Evolutionary conservation across 1,140 invertebrate genomes (phyloP).

Genomic region (Conus betulinus): DNA sequence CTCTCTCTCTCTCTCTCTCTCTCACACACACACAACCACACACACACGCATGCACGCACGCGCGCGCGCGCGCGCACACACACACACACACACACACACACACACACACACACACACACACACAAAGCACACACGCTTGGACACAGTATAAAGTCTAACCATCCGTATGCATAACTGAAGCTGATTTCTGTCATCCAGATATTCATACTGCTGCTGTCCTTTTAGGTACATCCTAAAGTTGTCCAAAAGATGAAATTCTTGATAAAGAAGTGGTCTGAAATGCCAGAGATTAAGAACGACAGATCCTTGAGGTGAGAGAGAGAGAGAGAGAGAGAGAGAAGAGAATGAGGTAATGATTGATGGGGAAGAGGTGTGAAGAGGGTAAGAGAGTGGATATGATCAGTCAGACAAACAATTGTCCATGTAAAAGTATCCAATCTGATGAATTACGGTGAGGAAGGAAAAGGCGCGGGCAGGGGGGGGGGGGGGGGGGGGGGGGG

Average conservation of each 20-base stretch:
- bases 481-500: no score
- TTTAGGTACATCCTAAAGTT: conserved; percentile 80
- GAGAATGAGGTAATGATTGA: background rate
- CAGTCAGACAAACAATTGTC: no score
- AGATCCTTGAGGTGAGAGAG: background rate
- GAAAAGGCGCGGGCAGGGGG: no score
- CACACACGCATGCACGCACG: background rate
- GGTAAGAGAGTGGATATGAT: no score
- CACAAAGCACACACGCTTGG: background rate
- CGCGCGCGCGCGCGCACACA: background rate
- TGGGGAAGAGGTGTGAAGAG: background rate
- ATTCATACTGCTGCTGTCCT: background rate
- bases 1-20: background rate
- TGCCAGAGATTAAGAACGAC: background rate
- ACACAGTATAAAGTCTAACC: no score
- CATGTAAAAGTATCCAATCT: no score
- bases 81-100: conserved; percentile 9
- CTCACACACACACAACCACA: background rate
- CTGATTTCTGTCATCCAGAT: no score
- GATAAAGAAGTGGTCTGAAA: conserved; percentile 85
- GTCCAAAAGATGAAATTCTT: conserved; percentile 87
- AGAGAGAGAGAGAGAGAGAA: background rate
- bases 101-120: conserved; percentile 6
- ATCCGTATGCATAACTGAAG: no score
- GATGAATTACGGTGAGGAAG: no score